phyloP scores from a whole-genome alignment of 2,113 vertebrate species.

The Tympanuchus pallidicinctus region DNA sequence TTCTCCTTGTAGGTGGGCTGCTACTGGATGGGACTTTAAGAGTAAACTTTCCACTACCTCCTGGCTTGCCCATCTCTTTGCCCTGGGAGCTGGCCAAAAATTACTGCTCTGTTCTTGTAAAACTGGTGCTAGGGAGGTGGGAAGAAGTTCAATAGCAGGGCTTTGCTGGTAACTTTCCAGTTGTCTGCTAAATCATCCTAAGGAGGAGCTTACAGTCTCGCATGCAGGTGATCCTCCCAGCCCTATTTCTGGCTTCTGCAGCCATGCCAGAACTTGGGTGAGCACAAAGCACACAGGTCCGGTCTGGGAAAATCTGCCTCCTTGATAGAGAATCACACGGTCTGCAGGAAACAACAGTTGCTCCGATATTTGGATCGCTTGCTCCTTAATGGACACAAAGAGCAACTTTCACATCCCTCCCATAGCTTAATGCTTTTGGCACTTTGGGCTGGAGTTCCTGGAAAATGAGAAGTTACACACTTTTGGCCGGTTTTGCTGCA shows the following conservation, averaged over 20 bases:
- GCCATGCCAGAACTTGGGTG: neutral
- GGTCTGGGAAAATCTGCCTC: neutral
- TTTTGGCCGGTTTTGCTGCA: neutral
- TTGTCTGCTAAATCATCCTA: neutral
- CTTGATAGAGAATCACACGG: neutral
- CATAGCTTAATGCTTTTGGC: neutral
- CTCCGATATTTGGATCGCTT: neutral
- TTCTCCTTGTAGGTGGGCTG: neutral
- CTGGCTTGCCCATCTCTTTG: neutral
- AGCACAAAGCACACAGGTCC: neutral
- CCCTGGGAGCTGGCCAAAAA: neutral
- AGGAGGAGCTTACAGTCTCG: neutral
- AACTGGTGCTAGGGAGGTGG: neutral
- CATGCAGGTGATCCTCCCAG: neutral
- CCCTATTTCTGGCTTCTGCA: neutral
- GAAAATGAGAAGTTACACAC: conserved; percentile 11
- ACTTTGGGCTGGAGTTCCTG: neutral
- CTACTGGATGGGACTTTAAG: neutral
- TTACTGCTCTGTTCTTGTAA: neutral
- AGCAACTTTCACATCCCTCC: neutral
- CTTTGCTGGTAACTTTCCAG: neutral
- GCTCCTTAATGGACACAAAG: neutral
- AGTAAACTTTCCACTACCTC: neutral
- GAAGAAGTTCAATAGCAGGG: neutral
- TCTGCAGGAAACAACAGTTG: neutral